Conservation (phyloP, 2,888 invertebrate species). For the Eurois occulta region DNA sequence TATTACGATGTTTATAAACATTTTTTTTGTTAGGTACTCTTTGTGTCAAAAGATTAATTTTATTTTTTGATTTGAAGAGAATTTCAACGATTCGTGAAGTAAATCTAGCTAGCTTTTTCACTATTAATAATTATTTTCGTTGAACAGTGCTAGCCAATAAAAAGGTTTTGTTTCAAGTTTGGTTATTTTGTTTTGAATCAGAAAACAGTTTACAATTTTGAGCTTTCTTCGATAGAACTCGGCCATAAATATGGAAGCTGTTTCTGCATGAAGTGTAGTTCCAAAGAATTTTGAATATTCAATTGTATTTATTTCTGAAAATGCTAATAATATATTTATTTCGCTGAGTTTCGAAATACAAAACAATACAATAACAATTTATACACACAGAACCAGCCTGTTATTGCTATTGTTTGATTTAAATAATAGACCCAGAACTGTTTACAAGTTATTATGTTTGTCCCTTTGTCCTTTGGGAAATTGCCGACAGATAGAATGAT, state of each 20-base stretch:
- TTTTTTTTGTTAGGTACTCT: not conserved
- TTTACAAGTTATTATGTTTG: slow-evolving; percentile 11
- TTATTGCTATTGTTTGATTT: slow-evolving; percentile 22
- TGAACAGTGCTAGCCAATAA: not conserved
- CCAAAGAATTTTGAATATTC: slow-evolving; percentile 27
- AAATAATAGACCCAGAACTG: slow-evolving; percentile 10
- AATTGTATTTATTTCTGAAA: slow-evolving; percentile 10
- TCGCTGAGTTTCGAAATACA: not conserved
- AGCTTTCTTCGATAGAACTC: not conserved
- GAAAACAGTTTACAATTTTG: not conserved
- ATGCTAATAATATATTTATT: slow-evolving; percentile 8
- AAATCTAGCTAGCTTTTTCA: not conserved
- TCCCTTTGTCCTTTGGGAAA: slow-evolving; percentile 37
- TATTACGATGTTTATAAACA: not conserved
- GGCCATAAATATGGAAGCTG: not conserved
- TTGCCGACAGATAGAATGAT: slow-evolving; percentile 16
- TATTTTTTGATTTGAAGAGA: not conserved
- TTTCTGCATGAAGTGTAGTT: slow-evolving; percentile 1
- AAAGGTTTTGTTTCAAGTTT: not conserved
- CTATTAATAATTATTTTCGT: not conserved
- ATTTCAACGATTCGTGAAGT: not conserved
- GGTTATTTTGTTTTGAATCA: not conserved
- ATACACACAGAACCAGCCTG: not conserved
- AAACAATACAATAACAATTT: slow-evolving; percentile 29
- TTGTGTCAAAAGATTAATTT: not conserved